Evolutionary conservation across 2,888 invertebrate genomes (phyloP), one percentile per base, ranked within the genome.

Genomic region (Diachrysia chrysitis): DNA sequence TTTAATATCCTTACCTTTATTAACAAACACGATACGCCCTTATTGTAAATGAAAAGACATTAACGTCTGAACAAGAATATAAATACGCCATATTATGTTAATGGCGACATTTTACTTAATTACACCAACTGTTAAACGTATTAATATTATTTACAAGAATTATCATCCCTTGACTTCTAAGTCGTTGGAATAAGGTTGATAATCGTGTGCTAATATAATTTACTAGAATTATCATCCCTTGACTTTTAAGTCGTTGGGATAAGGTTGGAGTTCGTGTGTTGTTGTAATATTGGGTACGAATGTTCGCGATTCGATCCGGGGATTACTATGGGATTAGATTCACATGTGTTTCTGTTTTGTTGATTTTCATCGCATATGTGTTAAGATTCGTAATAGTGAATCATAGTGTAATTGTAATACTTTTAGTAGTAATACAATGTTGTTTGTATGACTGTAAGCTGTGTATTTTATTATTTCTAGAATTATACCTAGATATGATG

Each of bases 281-380:
- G n/a, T 10, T 76, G 72, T 25, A 17, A 51, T 64, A 70, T 79
- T 76, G 63, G 21, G 63, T 73, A 66, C 79, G 76, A 82, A 83
- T 82, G 73, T 65, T 25, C 64, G 57, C 75, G 82, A 88, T 91
- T 91, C 79, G 89, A 88, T 87, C 82, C 84, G 83, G 85, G 83
- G 80, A 82, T 86, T 76, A 82, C 7, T 78, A 71, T 58, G 35
- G 82, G 82, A 88, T 89, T 87, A 86, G 82, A 70, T 75, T 69
- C 89, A 82, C 89, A 89, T 89, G 87, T 89, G 90, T 85, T 85
- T 75, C 74, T 73, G 83, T 88, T 86, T 86, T 83, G 85, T 72
- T 76, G 73, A 81, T 81, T 81, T 83, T 81, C 78, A 80, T 83
- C 83, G 83, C 84, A 83, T 81, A 83, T 72, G 83, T 69, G 81